Evolutionary conservation across 2,113 vertebrate genomes (phyloP).

Genomic region (Ammodytes marinus): DNA sequence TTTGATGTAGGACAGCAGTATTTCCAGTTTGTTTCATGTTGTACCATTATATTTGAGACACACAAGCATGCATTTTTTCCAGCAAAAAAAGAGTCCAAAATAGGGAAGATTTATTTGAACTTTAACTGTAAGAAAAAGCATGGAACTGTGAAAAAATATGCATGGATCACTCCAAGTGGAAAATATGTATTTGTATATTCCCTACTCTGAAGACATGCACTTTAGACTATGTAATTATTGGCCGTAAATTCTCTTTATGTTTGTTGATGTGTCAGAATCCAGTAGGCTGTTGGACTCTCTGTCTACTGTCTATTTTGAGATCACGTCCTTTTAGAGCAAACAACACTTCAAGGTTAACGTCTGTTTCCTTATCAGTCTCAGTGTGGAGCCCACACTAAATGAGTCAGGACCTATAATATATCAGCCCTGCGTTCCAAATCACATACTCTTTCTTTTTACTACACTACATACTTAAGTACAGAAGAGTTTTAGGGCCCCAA

Average conservation of each 20-base stretch:
- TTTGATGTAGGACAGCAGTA: neutral
- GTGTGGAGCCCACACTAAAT: neutral
- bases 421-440: no score
- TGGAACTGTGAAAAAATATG: no score
- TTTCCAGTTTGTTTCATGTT: neutral
- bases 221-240: neutral
- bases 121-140: neutral
- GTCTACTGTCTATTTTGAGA: neutral
- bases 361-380: neutral
- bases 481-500: no score
- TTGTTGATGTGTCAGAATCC: neutral
- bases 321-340: neutral
- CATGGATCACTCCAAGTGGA: neutral
- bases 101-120: neutral
- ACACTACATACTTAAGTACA: no score
- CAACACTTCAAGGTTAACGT: neutral
- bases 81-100: neutral
- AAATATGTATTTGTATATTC: neutral
- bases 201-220: neutral
- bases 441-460: no score
- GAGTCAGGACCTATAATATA: neutral
- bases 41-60: no score
- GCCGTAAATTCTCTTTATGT: neutral
- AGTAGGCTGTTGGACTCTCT: neutral
- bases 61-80: neutral